Evolutionary conservation across 2,113 vertebrate species (phyloP).

Genomic region (Chaetorhynchus papuensis): DNA sequence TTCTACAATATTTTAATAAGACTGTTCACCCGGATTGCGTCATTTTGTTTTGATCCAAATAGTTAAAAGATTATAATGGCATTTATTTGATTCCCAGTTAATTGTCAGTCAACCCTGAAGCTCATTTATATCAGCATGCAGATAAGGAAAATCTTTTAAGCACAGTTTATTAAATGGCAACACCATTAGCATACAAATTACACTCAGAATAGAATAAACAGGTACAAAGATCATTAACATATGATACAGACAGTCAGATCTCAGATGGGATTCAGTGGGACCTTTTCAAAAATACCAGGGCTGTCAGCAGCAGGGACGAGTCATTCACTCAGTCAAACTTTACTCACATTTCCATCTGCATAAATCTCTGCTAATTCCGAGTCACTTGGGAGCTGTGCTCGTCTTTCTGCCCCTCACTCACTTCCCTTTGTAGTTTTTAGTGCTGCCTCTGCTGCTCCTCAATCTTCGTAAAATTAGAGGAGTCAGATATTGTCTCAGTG

Average conservation of each 20-base stretch:
- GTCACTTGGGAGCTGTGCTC: neutral
- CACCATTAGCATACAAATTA: constrained; percentile 38
- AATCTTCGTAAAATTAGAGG: constrained; percentile 48
- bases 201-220: constrained; percentile 21
- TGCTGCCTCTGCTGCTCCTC: constrained; percentile 40
- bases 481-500: constrained; percentile 59
- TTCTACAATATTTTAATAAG: neutral
- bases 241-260: constrained; percentile 50
- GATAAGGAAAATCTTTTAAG: constrained; percentile 30
- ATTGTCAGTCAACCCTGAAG: constrained; percentile 28
- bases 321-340: constrained; percentile 45
- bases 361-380: constrained; percentile 7
- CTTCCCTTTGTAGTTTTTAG: constrained; percentile 16
- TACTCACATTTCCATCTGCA: neutral
- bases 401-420: neutral
- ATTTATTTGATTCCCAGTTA: constrained; percentile 41
- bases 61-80: neutral
- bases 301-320: constrained; percentile 47
- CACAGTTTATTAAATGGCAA: constrained; percentile 50
- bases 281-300: constrained; percentile 61
- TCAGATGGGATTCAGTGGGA: constrained; percentile 51
- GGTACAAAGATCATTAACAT: constrained; percentile 62
- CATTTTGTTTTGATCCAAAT: constrained; percentile 29
- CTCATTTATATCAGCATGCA: constrained; percentile 23
- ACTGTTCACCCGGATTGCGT: neutral